A percentile compares a stretch with the other conserved stretches of the same genome.
Evolutionary conservation across 2,888 invertebrate species (phyloP).

Genomic region (Salticus scenicus): DNA sequence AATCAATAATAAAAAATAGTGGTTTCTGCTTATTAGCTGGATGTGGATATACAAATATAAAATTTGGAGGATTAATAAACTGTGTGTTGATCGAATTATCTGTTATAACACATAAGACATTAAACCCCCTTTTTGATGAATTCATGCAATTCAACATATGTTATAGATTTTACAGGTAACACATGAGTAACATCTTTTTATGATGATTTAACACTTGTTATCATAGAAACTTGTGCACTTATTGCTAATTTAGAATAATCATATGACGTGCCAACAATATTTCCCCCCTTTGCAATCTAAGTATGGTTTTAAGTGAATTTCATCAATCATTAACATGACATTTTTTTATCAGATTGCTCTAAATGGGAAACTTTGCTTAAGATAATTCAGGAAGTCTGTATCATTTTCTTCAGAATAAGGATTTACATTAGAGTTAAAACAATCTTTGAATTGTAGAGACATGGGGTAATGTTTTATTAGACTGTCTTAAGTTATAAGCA

Average conservation of each 20-base stretch:
- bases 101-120: not conserved
- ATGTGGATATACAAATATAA: not conserved
- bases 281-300: slow-evolving; percentile 31
- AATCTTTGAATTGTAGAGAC: too few species aligned
- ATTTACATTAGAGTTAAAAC: not conserved
- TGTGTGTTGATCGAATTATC: slow-evolving; percentile 17
- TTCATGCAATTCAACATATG: not conserved
- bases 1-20: not conserved
- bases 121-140: not conserved
- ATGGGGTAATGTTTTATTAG: too few species aligned
- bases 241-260: slow-evolving; percentile 19
- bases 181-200: slow-evolving; percentile 41
- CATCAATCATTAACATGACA: slow-evolving; percentile 35
- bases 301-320: slow-evolving; percentile 30
- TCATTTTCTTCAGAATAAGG: not conserved
- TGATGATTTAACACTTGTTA: slow-evolving; percentile 17
- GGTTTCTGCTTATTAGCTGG: not conserved
- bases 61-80: too few species aligned
- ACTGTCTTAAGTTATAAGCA: too few species aligned
- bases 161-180: slow-evolving; percentile 13
- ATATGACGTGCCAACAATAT: slow-evolving; percentile 23
- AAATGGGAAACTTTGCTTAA: not conserved
- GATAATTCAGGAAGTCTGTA: slow-evolving; percentile 7
- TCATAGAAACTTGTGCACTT: slow-evolving; percentile 31
- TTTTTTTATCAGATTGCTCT: not conserved